phyloP scores from a whole-genome alignment of 2,888 invertebrate species.

The Drosophila gaucha region DNA sequence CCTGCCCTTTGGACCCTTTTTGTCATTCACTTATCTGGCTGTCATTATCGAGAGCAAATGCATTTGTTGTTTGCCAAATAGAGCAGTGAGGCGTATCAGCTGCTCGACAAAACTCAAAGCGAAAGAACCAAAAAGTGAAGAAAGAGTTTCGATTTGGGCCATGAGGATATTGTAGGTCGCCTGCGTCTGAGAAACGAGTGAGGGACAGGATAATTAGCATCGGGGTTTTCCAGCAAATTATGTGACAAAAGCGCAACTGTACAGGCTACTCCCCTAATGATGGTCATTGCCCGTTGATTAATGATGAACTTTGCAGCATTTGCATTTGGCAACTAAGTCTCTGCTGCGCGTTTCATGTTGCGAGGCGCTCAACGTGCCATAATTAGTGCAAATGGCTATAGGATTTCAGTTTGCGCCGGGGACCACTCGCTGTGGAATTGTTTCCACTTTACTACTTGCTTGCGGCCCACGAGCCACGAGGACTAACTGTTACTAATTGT shows the following conservation, averaged over 20 bases:
- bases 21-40: constrained; percentile 31
- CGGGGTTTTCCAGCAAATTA: constrained; percentile 35
- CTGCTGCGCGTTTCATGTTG: constrained; percentile 57
- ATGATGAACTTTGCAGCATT: constrained; percentile 68
- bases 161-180: constrained; percentile 17
- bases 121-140: background rate
- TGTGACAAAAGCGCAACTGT: constrained; percentile 45
- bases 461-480: constrained; percentile 43
- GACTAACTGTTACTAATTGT: constrained; percentile 57
- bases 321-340: constrained; percentile 49
- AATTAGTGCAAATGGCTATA: constrained; percentile 52
- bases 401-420: constrained; percentile 8
- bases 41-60: constrained; percentile 46
- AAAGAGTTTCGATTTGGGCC: constrained; percentile 50
- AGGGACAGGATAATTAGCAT: constrained; percentile 50
- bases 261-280: constrained; percentile 63
- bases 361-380: constrained; percentile 66
- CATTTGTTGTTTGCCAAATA: constrained; percentile 60
- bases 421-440: constrained; percentile 74
- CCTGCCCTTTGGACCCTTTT: constrained; percentile 34
- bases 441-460: too few relatives aligned
- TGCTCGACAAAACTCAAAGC: constrained; percentile 1
- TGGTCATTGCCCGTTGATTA: constrained; percentile 71
- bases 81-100: constrained; percentile 58
- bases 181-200: background rate